A percentile compares a stretch with the other conserved stretches of the same genome.
Evolutionary conservation across 2,113 vertebrate species (phyloP).

Genomic region (Calidris pygmaea): DNA sequence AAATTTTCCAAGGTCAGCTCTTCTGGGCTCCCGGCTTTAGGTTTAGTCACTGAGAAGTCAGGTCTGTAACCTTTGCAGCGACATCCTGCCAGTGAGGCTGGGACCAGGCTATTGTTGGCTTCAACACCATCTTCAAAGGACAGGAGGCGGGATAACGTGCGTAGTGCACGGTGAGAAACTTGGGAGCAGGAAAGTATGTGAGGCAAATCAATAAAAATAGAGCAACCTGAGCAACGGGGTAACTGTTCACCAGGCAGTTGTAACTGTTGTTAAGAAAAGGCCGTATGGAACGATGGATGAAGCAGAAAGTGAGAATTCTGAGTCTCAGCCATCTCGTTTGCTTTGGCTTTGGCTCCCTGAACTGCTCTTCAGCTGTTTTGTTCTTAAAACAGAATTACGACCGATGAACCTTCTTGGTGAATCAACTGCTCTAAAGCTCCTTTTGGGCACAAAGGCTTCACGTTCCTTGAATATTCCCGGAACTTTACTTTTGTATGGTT

Average conservation of each 20-base stretch:
- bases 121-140: not conserved
- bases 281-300: accelerated
- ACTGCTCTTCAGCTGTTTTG: not conserved
- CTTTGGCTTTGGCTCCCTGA: not conserved
- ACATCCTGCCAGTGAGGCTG: constrained; percentile 26
- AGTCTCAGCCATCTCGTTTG: not conserved
- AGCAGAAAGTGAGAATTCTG: not conserved
- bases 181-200: not conserved
- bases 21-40: not conserved
- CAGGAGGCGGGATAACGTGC: not conserved
- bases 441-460: not conserved
- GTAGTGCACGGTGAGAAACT: not conserved
- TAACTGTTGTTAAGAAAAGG: not conserved
- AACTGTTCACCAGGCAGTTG: not conserved
- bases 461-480: not conserved
- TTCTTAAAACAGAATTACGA: not conserved
- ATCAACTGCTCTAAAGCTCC: not conserved
- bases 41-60: not conserved
- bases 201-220: not conserved
- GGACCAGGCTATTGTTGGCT: not conserved
- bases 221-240: not conserved
- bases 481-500: not conserved
- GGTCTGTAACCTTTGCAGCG: not conserved
- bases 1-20: constrained; percentile 23
- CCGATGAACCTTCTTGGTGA: not conserved